These are phyloP conservation scores for Dolichomitus sp. DNA, from an alignment of 2,888 invertebrate genomes.

Conservation along the genomic window DNA sequence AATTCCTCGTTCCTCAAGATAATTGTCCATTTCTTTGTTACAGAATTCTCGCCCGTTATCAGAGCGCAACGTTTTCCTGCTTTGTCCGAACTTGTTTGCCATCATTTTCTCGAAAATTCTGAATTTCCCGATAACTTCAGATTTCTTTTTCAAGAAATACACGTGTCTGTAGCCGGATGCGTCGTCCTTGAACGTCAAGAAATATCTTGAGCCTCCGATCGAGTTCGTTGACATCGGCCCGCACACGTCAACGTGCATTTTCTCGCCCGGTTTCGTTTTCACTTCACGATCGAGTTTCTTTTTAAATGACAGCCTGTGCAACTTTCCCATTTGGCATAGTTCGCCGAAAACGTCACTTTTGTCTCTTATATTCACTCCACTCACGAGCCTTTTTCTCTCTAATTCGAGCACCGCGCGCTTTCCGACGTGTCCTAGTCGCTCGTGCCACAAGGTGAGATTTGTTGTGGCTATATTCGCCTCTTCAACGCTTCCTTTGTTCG, in stretches of 20 bases:
- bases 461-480: not conserved
- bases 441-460: slow-evolving; percentile 23
- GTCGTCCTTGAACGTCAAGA: slow-evolving; percentile 68
- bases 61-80: slow-evolving; percentile 47
- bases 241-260: slow-evolving; percentile 58
- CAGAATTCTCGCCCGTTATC: slow-evolving; percentile 65
- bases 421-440: slow-evolving; percentile 25
- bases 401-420: slow-evolving; percentile 9
- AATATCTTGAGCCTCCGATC: slow-evolving; percentile 59
- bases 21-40: slow-evolving; percentile 60
- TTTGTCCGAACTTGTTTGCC: slow-evolving; percentile 43
- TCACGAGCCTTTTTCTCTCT: slow-evolving; percentile 9
- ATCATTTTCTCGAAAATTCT: slow-evolving; percentile 54
- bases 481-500: not conserved
- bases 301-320: slow-evolving; percentile 2
- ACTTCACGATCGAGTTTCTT: not conserved
- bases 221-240: slow-evolving; percentile 60
- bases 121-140: slow-evolving; percentile 56
- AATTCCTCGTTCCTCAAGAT: slow-evolving; percentile 69
- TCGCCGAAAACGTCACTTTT: no score
- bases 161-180: slow-evolving; percentile 57
- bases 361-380: not conserved
- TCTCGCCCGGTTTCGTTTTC: slow-evolving; percentile 20
- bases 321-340: no score
- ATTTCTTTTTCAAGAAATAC: slow-evolving; percentile 59